Evolutionary conservation across 2,888 invertebrate genomes (phyloP).

Genomic region (Aromia moschata): DNA sequence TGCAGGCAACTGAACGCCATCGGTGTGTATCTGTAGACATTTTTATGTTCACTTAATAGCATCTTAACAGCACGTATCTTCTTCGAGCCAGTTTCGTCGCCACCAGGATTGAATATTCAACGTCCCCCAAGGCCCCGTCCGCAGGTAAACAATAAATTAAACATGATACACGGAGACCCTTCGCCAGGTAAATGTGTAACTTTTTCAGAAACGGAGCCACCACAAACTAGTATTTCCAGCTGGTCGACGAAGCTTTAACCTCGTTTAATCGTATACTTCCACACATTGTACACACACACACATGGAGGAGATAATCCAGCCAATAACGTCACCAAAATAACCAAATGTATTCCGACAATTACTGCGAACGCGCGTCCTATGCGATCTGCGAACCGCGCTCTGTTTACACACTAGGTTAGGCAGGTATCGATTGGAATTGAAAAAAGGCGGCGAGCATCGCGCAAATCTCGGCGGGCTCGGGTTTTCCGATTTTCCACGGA

Average conservation of each 20-base stretch:
- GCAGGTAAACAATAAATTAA: slow-evolving; percentile 35
- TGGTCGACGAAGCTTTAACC: slow-evolving; percentile 22
- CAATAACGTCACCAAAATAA: slow-evolving; percentile 26
- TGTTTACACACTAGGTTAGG: slow-evolving; percentile 6
- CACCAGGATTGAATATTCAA: slow-evolving; percentile 12
- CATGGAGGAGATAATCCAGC: too few species aligned
- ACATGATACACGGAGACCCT: slow-evolving; percentile 17
- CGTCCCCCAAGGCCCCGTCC: slow-evolving; percentile 4
- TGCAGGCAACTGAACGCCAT: slow-evolving; percentile 8
- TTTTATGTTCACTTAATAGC: slow-evolving; percentile 22
- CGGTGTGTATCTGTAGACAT: slow-evolving; percentile 9
- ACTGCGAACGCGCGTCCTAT: slow-evolving; percentile 16
- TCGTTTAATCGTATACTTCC: slow-evolving; percentile 21
- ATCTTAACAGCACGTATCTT: slow-evolving; percentile 13
- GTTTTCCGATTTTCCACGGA: neutral
- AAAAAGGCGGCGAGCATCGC: slow-evolving; percentile 1
- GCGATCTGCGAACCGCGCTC: slow-evolving; percentile 28
- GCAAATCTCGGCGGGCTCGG: slow-evolving; percentile 1
- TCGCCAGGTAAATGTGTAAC: slow-evolving; percentile 27
- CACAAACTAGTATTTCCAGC: slow-evolving; percentile 26
- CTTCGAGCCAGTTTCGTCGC: neutral
- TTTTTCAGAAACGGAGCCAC: slow-evolving; percentile 22
- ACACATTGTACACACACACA: slow-evolving; percentile 5
- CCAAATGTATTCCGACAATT: slow-evolving; percentile 25
- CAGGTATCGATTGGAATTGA: slow-evolving; percentile 24